Evolutionary conservation across 1,140 invertebrate genomes (phyloP).

Genomic region (Orussus abietinus): DNA sequence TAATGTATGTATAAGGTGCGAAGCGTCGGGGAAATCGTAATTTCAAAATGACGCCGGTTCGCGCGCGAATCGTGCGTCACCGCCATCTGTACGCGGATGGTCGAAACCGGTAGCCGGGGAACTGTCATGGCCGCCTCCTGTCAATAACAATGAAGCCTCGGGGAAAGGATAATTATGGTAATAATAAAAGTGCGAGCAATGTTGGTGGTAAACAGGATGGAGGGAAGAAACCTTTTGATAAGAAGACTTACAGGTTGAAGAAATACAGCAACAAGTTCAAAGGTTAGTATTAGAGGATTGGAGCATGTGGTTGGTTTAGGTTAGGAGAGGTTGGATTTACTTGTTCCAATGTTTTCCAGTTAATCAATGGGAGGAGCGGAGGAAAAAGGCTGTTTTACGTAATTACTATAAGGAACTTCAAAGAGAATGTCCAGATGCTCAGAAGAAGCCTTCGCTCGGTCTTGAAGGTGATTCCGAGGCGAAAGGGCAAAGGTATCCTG

Average conservation of each 20-base stretch:
- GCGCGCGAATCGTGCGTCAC: too few species aligned
- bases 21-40: too few species aligned
- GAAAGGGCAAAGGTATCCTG: constrained; percentile 11
- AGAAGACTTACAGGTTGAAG: constrained; percentile 60
- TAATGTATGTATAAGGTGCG: too few species aligned
- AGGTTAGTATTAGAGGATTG: constrained; percentile 34
- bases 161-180: background rate
- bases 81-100: too few species aligned
- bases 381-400: constrained; percentile 55
- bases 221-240: constrained; percentile 58
- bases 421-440: constrained; percentile 40
- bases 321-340: constrained; percentile 18
- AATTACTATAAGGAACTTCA: constrained; percentile 58
- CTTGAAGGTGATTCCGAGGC: constrained; percentile 15
- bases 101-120: too few species aligned
- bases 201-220: constrained; percentile 4
- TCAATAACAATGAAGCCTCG: constrained; percentile 6
- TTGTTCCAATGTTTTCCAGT: constrained; percentile 46
- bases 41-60: too few species aligned
- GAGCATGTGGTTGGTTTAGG: constrained; percentile 14
- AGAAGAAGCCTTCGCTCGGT: constrained; percentile 20
- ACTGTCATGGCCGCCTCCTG: too few species aligned
- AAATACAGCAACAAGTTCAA: constrained; percentile 68
- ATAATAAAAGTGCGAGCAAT: background rate
- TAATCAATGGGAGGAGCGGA: constrained; percentile 61